Evolutionary conservation across 2,888 invertebrate genomes (phyloP), one percentile per base, ranked within the genome.

Genomic region (Athetis lepigone): DNA sequence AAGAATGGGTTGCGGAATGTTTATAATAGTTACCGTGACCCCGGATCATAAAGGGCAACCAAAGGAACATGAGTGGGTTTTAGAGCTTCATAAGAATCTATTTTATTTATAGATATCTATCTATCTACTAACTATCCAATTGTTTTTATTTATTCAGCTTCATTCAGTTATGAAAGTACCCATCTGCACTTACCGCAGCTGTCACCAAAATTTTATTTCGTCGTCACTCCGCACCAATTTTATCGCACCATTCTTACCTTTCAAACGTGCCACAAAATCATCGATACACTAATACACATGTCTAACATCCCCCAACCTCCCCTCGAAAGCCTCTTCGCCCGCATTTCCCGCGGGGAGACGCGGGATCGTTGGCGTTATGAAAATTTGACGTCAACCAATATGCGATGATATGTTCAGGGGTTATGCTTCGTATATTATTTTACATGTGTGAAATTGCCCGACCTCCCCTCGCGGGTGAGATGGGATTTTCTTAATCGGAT

Each of bases 331-430:
- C 74, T 85, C 79, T 83, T 85, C 81, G 70, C 79, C 86, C 86
- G 70, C 89, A 92, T 91, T 90, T 93, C 92, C 92, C 92, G 82
- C 70, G 88, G 90, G 88, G 79, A 80, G 82, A 66, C 65, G 66
- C 70, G 66, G 77, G 51, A 80, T 80, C 77, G 89, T 69, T 64
- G 66, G 63, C 67, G 76, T 87, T 92, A 92, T 94, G 92, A 94
- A 94, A 94, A 91, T 93, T 90, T 92, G 91, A 92, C 92, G 85
- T 74, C 80, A 80, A 74, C 87, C 92, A 84, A 91, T 92, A 92
- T 86, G 89, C 90, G 93, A 92, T 93, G 93, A 93, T 93, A 92
- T 78, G 87, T 83, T 82, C 81, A 54, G 79, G 87, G 85, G 85
- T 87, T 86, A 82, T 72, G 80, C 68, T 59, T 68, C 68, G 68